Evolutionary conservation across 1,140 invertebrate species (phyloP).

Genomic region (Brachionus sp.): DNA sequence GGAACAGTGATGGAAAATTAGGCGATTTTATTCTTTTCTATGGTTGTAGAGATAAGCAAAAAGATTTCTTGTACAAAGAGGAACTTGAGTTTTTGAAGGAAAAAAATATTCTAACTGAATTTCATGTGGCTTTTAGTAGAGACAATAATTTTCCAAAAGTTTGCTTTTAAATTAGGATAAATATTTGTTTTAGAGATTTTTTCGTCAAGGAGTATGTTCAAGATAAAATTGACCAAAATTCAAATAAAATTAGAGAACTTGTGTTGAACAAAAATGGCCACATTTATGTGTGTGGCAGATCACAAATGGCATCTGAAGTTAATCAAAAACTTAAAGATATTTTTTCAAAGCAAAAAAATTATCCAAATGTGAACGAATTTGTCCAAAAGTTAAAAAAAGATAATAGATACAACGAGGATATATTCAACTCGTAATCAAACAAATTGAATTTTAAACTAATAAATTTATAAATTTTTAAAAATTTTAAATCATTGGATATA

Average conservation of each 20-base stretch:
- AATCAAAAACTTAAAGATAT: slow-evolving; percentile 72
- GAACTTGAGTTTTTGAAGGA: slow-evolving; percentile 75
- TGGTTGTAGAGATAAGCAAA: slow-evolving; percentile 74
- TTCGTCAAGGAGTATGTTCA: slow-evolving; percentile 78
- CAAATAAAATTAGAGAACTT: slow-evolving; percentile 85
- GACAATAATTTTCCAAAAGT: slow-evolving; percentile 67
- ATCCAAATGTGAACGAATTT: slow-evolving; percentile 86
- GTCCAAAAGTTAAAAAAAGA: slow-evolving; percentile 68
- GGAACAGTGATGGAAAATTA: slow-evolving; percentile 52
- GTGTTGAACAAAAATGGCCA: slow-evolving; percentile 84
- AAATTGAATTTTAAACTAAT: too few species aligned
- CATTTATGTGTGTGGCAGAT: slow-evolving; percentile 97
- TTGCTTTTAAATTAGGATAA: too few species aligned
- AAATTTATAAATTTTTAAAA: too few species aligned
- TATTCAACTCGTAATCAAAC: not conserved
- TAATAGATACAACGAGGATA: slow-evolving; percentile 13
- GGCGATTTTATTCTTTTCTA: slow-evolving; percentile 84
- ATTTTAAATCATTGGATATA: too few species aligned
- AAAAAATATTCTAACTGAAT: slow-evolving; percentile 71
- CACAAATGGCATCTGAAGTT: slow-evolving; percentile 95
- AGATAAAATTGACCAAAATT: slow-evolving; percentile 81
- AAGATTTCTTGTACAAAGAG: slow-evolving; percentile 76
- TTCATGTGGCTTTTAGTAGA: slow-evolving; percentile 79
- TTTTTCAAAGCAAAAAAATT: slow-evolving; percentile 49
- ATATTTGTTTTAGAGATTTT: too few species aligned